phyloP scores from a whole-genome alignment of 2,888 invertebrate species.

The Pimpla rufipes region DNA sequence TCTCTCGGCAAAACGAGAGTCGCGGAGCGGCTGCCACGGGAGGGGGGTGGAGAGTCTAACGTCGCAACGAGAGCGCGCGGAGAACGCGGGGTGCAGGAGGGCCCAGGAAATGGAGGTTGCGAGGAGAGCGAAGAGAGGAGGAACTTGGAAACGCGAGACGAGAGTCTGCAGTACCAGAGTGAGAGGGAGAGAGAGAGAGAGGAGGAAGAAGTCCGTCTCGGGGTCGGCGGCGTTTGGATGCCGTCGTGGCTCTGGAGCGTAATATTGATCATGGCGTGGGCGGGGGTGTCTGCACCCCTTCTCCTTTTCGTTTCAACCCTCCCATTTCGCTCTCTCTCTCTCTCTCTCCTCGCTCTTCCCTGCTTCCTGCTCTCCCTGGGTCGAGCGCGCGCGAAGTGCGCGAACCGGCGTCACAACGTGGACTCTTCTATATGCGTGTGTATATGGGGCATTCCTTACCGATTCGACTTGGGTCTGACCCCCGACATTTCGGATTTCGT shows the following conservation, averaged over 20 bases:
- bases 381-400: not conserved
- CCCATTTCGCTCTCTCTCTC: slow-evolving; percentile 49
- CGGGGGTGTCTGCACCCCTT: slow-evolving; percentile 83
- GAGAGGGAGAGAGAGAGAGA: slow-evolving; percentile 67
- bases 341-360: slow-evolving; percentile 47
- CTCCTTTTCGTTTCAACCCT: slow-evolving; percentile 72
- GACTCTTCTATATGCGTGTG: not conserved
- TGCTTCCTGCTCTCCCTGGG: slow-evolving; percentile 61
- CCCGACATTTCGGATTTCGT: too few relatives aligned
- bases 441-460: too few relatives aligned
- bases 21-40: slow-evolving; percentile 8
- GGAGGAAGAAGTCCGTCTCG: slow-evolving; percentile 83
- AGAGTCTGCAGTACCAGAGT: slow-evolving; percentile 55
- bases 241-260: slow-evolving; percentile 83
- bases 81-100: slow-evolving; percentile 25
- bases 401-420: slow-evolving; percentile 15
- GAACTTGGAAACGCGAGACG: slow-evolving; percentile 57
- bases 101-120: slow-evolving; percentile 51
- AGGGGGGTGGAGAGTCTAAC: slow-evolving; percentile 15
- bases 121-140: slow-evolving; percentile 52
- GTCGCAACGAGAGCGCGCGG: slow-evolving; percentile 37
- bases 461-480: too few relatives aligned
- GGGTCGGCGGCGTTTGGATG: slow-evolving; percentile 82
- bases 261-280: slow-evolving; percentile 84
- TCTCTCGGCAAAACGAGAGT: slow-evolving; percentile 19